These are phyloP conservation scores for Pseudomugil gertrudae DNA, from an alignment of 2,797 vertebrate genomes.

Conservation along the genomic window DNA sequence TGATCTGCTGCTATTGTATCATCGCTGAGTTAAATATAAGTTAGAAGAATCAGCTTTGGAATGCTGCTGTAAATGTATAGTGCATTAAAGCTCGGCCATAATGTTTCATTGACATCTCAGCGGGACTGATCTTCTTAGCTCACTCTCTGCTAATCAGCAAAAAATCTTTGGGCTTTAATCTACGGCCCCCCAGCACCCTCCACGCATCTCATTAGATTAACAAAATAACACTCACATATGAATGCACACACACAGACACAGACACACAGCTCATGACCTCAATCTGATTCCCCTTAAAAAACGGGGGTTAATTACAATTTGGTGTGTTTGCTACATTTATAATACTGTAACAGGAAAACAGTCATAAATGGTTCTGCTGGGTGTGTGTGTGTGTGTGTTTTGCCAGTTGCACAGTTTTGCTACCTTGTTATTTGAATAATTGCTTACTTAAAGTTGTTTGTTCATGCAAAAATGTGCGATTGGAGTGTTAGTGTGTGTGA, in stretches of 20 bases:
- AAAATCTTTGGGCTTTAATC: slow-evolving; percentile 76
- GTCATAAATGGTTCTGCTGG: not conserved
- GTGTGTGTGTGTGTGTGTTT: not conserved
- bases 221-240: slow-evolving; percentile 76
- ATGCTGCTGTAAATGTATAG: slow-evolving; percentile 66
- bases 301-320: slow-evolving; percentile 36
- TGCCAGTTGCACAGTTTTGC: not conserved
- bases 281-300: slow-evolving; percentile 44
- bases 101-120: slow-evolving; percentile 74
- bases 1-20: slow-evolving; percentile 39
- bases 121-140: slow-evolving; percentile 79
- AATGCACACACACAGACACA: slow-evolving; percentile 43
- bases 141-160: slow-evolving; percentile 82
- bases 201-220: slow-evolving; percentile 82
- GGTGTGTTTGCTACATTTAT: slow-evolving; percentile 4
- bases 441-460: not conserved
- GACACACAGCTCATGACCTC: slow-evolving; percentile 55
- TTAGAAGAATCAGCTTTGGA: slow-evolving; percentile 70
- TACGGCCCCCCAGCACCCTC: slow-evolving; percentile 68
- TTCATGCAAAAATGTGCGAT: slow-evolving; percentile 8
- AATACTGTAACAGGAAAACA: slow-evolving; percentile 4
- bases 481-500: slow-evolving; percentile 42
- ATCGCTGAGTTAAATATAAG: slow-evolving; percentile 53
- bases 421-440: not conserved
- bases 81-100: slow-evolving; percentile 73